A percentile compares a stretch with the other conserved stretches of the same genome.
These are phyloP conservation scores for Pangasius sanitwongsei DNA, from an alignment of 2,797 vertebrate genomes.

Conservation along the genomic window DNA sequence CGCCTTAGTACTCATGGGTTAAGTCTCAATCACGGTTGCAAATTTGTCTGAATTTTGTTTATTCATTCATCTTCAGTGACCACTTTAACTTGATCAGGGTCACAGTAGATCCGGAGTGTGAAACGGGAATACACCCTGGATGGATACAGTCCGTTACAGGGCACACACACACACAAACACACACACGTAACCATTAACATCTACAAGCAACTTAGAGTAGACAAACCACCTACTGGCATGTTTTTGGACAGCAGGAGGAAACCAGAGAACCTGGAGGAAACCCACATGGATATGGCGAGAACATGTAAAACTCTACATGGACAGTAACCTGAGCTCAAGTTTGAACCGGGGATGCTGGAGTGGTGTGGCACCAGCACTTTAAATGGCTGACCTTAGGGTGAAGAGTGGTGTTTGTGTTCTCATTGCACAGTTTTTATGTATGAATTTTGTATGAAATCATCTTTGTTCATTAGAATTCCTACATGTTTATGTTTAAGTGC, in stretches of 20 bases:
- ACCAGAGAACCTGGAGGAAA: not conserved
- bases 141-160: not conserved
- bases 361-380: not conserved
- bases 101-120: not conserved
- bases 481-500: not conserved
- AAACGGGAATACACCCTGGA: too few relatives aligned
- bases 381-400: not conserved
- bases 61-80: not conserved
- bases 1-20: not conserved
- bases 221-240: not conserved
- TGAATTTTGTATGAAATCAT: not conserved
- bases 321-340: not conserved
- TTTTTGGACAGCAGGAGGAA: not conserved
- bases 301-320: not conserved
- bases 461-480: not conserved
- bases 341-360: not conserved
- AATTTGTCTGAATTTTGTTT: not conserved
- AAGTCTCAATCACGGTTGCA: not conserved
- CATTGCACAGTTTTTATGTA: not conserved
- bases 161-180: not conserved
- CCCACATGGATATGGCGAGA: not conserved
- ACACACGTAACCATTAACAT: not conserved
- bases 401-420: not conserved
- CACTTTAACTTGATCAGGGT: not conserved
- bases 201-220: not conserved